Evolutionary conservation across 2,888 invertebrate genomes (phyloP).

Genomic region (Dryococelus australis): DNA sequence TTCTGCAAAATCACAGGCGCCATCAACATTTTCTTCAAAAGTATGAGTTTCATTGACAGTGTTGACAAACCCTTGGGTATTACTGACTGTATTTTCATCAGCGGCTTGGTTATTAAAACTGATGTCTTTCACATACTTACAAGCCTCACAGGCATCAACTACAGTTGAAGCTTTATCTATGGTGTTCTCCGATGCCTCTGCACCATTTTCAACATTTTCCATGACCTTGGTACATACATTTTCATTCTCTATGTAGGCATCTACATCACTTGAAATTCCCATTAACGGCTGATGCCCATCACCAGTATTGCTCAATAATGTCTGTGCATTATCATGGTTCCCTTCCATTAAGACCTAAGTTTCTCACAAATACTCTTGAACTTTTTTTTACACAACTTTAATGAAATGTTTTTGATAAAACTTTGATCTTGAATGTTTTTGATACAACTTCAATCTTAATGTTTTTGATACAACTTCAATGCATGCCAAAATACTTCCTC

Average conservation of each 20-base stretch:
- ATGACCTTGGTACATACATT: neutral
- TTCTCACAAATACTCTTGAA: neutral
- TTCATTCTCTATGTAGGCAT: neutral
- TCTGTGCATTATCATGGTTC: neutral
- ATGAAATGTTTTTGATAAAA: too few relatives aligned
- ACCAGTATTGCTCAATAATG: neutral
- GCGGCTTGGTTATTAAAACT: neutral
- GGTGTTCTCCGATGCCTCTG: neutral
- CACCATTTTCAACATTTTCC: neutral
- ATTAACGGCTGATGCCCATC: neutral
- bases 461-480: neutral
- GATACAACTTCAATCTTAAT: neutral
- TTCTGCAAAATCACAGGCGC: too few relatives aligned
- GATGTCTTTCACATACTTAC: neutral
- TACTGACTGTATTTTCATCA: neutral
- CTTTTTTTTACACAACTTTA: neutral
- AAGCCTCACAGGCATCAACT: neutral
- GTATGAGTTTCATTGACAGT: neutral
- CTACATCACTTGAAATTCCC: neutral
- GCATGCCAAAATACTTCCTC: neutral
- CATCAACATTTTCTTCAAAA: neutral
- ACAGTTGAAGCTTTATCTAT: neutral
- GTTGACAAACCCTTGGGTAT: neutral
- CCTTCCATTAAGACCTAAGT: neutral
- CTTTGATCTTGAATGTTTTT: too few relatives aligned